These are phyloP conservation scores for Rhea americana DNA, from an alignment of 2,113 vertebrate species.

Conservation along the genomic window DNA sequence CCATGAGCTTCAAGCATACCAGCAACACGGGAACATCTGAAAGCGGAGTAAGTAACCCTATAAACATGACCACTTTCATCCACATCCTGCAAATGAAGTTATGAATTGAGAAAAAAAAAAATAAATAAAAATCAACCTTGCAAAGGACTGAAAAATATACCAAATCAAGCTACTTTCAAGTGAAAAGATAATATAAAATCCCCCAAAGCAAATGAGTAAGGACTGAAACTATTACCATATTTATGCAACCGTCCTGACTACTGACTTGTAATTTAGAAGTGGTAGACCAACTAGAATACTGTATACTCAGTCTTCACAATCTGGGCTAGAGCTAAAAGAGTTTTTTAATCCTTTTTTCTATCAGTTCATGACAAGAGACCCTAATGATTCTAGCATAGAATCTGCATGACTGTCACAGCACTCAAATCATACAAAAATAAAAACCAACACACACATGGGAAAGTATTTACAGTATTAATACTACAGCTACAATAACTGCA, in stretches of 20 bases:
- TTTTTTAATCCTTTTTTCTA: not conserved
- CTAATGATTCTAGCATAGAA: not conserved
- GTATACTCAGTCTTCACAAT: not conserved
- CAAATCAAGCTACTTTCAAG: not conserved
- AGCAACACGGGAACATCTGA: slow-evolving; percentile 85
- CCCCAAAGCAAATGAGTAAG: not conserved
- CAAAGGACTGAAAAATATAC: not conserved
- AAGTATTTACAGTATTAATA: not conserved
- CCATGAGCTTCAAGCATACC: slow-evolving; percentile 80
- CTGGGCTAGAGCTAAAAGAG: not conserved
- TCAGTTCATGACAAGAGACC: not conserved
- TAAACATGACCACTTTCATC: slow-evolving; percentile 85
- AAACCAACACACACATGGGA: too few relatives aligned
- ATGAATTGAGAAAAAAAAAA: not conserved
- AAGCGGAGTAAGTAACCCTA: slow-evolving; percentile 89
- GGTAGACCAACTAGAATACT: not conserved
- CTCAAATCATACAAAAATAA: not conserved
- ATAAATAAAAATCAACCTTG: not conserved
- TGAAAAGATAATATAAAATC: not conserved
- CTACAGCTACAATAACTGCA: not conserved
- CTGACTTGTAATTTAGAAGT: not conserved
- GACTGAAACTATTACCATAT: not conserved
- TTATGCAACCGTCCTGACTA: not conserved
- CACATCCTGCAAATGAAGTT: slow-evolving; percentile 80
- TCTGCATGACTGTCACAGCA: not conserved